Evolutionary conservation across 2,888 invertebrate species (phyloP), one percentile per base, ranked within the genome.

Genomic region (Drosophila rellima): DNA sequence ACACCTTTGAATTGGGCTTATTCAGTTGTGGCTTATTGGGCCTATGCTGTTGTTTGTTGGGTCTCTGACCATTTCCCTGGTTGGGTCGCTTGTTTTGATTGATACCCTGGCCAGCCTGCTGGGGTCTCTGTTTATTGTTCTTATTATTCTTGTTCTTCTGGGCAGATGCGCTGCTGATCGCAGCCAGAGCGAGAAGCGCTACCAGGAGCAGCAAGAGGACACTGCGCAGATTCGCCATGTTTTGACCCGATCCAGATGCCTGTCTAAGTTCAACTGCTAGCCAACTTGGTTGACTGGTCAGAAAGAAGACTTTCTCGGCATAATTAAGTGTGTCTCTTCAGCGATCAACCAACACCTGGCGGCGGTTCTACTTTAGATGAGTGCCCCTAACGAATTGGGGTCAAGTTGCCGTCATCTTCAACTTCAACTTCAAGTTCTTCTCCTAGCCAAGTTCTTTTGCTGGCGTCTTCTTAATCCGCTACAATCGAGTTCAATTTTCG

Each of bases 241-340:
- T 45, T 48, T 57, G 64, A 69, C 56, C 74, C 66, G 70, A 45
- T 59, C 13, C 39, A 59, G 39, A 42, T 52, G 69, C 64, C 47
- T 35, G 72, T 63, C 48, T 63, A 57, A 67, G 39, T 45, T 59
- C 45, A 86, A 86, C 85, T 86, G 84, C 60, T 47, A 47, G 17
- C 31, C 39, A 51, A 17, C 37, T 31, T 11, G 26, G 29, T 29
- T 10, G 0, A 50, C 23, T 39, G 55, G 11, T 73, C 42, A 79
- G 60, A 73, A 87, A n/a, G 89, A 87, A 86, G 76, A 86, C 85
- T 86, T 86, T 86, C 88, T 42, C 61, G 39, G n/a, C 73, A 63
- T 65, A 55, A 56, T 80, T 67, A 66, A 82, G 82, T 68, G 82
- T 67, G 62, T 40, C 81, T 65, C 81, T 83, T 70, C 50, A 74